phyloP scores from a whole-genome alignment of 37 sponge, comb jelly and placozoan species.

The Diacarnus erythraeanus region DNA sequence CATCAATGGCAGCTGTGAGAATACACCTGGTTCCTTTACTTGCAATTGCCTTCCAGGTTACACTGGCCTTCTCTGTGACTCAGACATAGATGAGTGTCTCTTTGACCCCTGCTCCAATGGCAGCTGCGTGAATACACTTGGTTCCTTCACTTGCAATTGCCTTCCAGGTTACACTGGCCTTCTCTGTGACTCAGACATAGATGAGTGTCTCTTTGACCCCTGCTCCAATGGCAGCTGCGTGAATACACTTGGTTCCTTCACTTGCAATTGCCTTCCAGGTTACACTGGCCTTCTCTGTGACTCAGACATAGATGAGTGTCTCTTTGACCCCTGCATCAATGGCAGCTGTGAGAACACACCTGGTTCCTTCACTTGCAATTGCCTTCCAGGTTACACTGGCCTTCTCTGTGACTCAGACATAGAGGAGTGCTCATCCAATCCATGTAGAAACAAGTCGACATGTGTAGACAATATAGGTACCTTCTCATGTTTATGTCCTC shows the following conservation, averaged over 20 bases:
- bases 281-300: slow-evolving; percentile 66
- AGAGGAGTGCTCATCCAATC: slow-evolving; percentile 42
- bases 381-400: slow-evolving; percentile 58
- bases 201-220: slow-evolving; percentile 23
- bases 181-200: slow-evolving; percentile 33
- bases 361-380: slow-evolving; percentile 40
- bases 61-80: slow-evolving; percentile 44
- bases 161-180: slow-evolving; percentile 27
- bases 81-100: slow-evolving; percentile 1
- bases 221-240: slow-evolving; percentile 42
- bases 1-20: slow-evolving; percentile 30
- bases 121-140: slow-evolving; percentile 1
- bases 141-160: slow-evolving; percentile 22
- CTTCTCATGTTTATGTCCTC: slow-evolving; percentile 22
- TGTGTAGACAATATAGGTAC: slow-evolving; percentile 5
- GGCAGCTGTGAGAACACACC: background rate
- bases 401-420: slow-evolving; percentile 43
- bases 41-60: slow-evolving; percentile 48
- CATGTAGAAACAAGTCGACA: slow-evolving; percentile 39
- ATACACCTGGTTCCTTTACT: slow-evolving; percentile 1
- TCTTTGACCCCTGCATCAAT: slow-evolving; percentile 28
- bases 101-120: slow-evolving; percentile 49
- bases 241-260: slow-evolving; percentile 12
- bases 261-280: slow-evolving; percentile 67
- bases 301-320: slow-evolving; percentile 45